These are phyloP conservation scores for Acanthosoma haemorrhoidale DNA, from an alignment of 2,888 invertebrate genomes.

Conservation along the genomic window DNA sequence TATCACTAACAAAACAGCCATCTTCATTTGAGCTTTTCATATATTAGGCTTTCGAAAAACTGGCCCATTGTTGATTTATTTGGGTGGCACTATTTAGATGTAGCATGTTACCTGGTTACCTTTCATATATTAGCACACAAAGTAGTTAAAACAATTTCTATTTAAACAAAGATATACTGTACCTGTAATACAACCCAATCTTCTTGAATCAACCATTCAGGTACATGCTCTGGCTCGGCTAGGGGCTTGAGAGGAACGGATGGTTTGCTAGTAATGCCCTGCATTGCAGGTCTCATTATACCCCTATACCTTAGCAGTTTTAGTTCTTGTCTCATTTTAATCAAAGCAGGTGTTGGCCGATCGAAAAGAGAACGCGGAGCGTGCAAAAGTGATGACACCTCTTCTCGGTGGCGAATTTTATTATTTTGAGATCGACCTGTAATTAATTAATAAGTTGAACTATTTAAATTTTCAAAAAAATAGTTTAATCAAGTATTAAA, in stretches of 20 bases:
- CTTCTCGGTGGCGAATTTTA: constrained; percentile 54
- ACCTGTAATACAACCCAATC: constrained; percentile 84
- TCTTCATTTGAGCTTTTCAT: no score
- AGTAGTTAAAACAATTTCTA: no score
- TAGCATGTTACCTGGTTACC: no score
- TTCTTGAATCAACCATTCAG: constrained; percentile 87
- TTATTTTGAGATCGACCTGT: constrained; percentile 33
- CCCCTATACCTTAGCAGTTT: constrained; percentile 66
- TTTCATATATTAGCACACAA: no score
- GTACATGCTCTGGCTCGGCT: constrained; percentile 60
- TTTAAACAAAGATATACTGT: no score
- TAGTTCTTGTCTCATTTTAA: constrained; percentile 71
- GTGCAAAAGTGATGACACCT: constrained; percentile 58
- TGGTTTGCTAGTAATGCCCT: constrained; percentile 51
- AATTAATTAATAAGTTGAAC: neutral
- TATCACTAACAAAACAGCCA: no score
- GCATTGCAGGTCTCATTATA: constrained; percentile 48
- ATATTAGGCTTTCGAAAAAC: no score
- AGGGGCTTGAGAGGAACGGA: constrained; percentile 48
- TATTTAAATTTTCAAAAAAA: neutral
- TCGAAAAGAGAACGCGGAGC: constrained; percentile 79
- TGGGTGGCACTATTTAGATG: no score
- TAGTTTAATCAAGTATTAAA: neutral
- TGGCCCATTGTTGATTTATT: no score
- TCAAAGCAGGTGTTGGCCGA: constrained; percentile 64